Evolutionary conservation across 2,113 vertebrate genomes (phyloP).

Genomic region (Corythornis cristatus): DNA sequence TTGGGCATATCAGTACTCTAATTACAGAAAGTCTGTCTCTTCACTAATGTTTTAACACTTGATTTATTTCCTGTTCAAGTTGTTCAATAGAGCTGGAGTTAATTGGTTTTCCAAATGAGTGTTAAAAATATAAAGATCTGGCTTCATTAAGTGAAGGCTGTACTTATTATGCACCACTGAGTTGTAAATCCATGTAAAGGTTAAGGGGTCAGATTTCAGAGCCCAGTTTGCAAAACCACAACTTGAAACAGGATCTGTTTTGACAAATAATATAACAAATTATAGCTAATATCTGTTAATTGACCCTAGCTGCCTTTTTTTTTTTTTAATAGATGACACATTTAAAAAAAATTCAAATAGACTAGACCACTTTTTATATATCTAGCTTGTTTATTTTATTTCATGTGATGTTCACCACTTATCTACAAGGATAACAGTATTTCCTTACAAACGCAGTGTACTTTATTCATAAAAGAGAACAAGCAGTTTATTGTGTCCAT

Average conservation of each 20-base stretch:
- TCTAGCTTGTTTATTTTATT: neutral
- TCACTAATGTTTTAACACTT: conserved; percentile 90
- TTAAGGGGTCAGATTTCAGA: conserved; percentile 67
- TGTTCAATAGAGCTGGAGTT: conserved; percentile 86
- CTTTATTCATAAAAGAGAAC: neutral
- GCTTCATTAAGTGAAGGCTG: conserved; percentile 84
- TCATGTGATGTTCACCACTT: neutral
- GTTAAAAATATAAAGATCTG: conserved; percentile 86
- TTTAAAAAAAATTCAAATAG: neutral
- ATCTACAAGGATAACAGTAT: neutral
- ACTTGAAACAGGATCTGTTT: conserved; percentile 19
- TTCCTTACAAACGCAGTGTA: neutral
- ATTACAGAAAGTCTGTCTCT: conserved; percentile 86
- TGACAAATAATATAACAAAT: neutral
- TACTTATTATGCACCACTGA: conserved; percentile 74
- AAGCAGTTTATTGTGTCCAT: neutral
- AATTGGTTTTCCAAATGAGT: conserved; percentile 93
- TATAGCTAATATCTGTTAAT: conserved; percentile 43
- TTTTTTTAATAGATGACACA: neutral
- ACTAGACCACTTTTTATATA: no score
- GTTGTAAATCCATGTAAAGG: conserved; percentile 76
- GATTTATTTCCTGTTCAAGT: conserved; percentile 91
- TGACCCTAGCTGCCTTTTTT: neutral
- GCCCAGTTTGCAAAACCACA: conserved; percentile 45
- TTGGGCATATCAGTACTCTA: conserved; percentile 84